phyloP scores from a whole-genome alignment of 2,888 invertebrate species.

The Pharmacophagus antenor region DNA sequence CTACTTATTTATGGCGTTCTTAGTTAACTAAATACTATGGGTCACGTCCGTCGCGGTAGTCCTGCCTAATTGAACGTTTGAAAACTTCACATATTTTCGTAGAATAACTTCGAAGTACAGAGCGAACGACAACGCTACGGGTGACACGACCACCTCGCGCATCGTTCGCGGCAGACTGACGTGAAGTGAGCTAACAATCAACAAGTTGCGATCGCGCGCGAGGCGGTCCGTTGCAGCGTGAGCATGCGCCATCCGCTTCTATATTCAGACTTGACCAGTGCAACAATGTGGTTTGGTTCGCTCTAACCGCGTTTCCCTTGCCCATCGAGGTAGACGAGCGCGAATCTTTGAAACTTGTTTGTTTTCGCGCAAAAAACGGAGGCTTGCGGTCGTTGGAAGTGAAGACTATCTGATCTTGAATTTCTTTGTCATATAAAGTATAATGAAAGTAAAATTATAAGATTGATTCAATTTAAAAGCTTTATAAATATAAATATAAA shows the following conservation, averaged over 20 bases:
- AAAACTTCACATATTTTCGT: conserved; percentile 78
- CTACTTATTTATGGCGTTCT: conserved; percentile 59
- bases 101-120: conserved; percentile 74
- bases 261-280: conserved; percentile 60
- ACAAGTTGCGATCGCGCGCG: conserved; percentile 72
- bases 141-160: conserved; percentile 68
- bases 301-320: conserved; percentile 36
- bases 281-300: conserved; percentile 55
- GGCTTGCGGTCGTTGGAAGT: conserved; percentile 47
- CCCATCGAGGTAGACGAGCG: conserved; percentile 40
- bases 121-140: conserved; percentile 57
- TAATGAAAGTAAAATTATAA: too few species aligned
- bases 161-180: conserved; percentile 70
- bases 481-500: not conserved
- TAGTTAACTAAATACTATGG: conserved; percentile 57
- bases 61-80: conserved; percentile 60
- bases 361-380: conserved; percentile 73
- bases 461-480: not conserved
- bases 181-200: conserved; percentile 78
- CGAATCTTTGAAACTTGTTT: conserved; percentile 61
- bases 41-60: conserved; percentile 53
- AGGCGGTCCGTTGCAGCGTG: conserved; percentile 62
- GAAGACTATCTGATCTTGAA: not conserved
- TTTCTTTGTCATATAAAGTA: too few species aligned
- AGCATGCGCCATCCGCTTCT: conserved; percentile 72